phyloP scores from a whole-genome alignment of 1,140 invertebrate genomes.

The Eufriesea mexicana region DNA sequence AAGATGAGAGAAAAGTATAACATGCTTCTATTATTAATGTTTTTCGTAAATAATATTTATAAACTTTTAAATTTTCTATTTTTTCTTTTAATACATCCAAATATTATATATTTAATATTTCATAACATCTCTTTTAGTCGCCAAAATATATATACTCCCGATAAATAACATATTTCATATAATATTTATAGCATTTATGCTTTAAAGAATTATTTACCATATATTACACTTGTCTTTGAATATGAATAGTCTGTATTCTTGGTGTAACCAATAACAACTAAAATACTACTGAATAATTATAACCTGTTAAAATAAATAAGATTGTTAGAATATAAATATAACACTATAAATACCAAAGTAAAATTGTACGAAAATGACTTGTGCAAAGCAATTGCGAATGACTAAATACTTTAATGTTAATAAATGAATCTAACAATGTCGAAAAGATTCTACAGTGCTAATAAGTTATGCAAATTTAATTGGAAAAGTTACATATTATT shows the following conservation, averaged over 20 bases:
- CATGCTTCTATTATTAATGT: too few relatives aligned
- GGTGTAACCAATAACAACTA: neutral
- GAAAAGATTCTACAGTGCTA: too few relatives aligned
- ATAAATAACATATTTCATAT: neutral
- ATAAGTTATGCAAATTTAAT: neutral
- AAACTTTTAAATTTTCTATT: too few relatives aligned
- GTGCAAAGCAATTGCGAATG: neutral
- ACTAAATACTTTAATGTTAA: neutral
- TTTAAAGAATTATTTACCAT: neutral
- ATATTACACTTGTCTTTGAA: neutral
- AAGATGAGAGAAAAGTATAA: neutral
- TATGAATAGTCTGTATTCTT: neutral
- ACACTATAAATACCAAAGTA: neutral
- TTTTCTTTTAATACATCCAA: too few relatives aligned
- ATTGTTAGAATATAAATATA: neutral
- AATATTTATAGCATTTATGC: neutral
- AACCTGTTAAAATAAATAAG: neutral
- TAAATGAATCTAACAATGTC: neutral
- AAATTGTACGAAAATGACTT: neutral
- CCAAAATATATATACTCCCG: neutral
- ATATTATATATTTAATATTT: too few relatives aligned
- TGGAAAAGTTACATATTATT: neutral
- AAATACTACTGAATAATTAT: neutral
- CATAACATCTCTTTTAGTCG: neutral
- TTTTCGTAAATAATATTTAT: too few relatives aligned